These are phyloP conservation scores for Eueides isabella DNA, from an alignment of 1,140 invertebrate species.

Conservation along the genomic window DNA sequence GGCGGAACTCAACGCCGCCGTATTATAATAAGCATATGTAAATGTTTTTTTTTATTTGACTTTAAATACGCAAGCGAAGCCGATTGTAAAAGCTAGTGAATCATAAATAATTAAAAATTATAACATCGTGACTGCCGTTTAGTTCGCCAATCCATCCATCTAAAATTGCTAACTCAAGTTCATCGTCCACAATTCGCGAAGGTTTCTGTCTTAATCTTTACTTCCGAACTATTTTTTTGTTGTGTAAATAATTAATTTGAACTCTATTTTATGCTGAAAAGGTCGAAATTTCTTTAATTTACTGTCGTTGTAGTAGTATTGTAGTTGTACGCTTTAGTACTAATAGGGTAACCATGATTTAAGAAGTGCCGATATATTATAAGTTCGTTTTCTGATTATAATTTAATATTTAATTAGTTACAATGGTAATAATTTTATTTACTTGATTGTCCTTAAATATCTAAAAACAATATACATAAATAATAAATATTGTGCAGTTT, in stretches of 20 bases:
- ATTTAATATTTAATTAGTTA: too few relatives aligned
- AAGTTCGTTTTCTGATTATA: background rate
- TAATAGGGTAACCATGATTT: slow-evolving; percentile 13
- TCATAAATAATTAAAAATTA: background rate
- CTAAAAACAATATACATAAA: too few relatives aligned
- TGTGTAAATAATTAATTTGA: background rate
- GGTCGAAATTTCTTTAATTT: background rate
- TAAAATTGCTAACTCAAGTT: slow-evolving; percentile 28
- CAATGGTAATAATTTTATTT: too few relatives aligned
- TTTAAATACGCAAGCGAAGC: too few relatives aligned
- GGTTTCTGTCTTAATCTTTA: slow-evolving; percentile 21
- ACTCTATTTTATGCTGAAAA: background rate
- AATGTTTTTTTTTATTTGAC: background rate
- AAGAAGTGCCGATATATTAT: background rate
- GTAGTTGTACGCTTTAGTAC: background rate
- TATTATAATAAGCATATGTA: background rate
- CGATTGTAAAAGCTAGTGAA: too few relatives aligned
- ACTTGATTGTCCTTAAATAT: too few relatives aligned
- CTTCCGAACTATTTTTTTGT: slow-evolving; percentile 18
- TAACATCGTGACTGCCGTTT: background rate
- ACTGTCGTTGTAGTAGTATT: background rate
- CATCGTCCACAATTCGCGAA: slow-evolving; percentile 36
- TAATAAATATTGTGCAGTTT: too few relatives aligned
- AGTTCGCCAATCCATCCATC: slow-evolving; percentile 6
- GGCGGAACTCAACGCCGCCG: too few relatives aligned